Percentiles rank a stretch among this genome's conserved stretches.
Evolutionary conservation across 2,113 vertebrate species (phyloP).

Genomic region (Todiramphus chloris): DNA sequence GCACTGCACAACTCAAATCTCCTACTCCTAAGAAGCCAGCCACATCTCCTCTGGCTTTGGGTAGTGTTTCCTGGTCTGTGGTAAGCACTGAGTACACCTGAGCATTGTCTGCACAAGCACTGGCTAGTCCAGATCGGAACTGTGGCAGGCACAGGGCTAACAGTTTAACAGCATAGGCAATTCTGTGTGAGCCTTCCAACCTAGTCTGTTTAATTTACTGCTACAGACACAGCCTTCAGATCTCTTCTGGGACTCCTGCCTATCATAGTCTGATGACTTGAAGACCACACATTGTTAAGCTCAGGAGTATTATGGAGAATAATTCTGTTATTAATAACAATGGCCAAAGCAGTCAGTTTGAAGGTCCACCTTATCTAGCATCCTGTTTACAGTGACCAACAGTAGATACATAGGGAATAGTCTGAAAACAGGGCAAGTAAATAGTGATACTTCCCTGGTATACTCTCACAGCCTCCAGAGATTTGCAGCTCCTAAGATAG

Average conservation of each 20-base stretch:
- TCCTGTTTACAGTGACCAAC: neutral
- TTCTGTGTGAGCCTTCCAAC: neutral
- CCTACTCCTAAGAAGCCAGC: neutral
- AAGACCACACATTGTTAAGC: neutral
- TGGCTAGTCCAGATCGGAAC: neutral
- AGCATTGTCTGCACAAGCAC: neutral
- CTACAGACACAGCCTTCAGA: neutral
- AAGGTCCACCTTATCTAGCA: neutral
- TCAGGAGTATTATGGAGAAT: neutral
- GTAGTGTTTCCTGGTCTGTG: neutral
- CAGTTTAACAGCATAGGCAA: neutral
- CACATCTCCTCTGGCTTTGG: neutral
- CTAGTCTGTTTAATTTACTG: neutral
- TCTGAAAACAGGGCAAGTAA: conserved; percentile 41
- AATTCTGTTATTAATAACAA: neutral
- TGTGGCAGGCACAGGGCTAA: neutral
- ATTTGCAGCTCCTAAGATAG: conserved; percentile 67
- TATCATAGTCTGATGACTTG: neutral
- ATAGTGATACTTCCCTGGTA: conserved; percentile 55
- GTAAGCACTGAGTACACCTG: neutral
- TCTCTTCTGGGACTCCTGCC: neutral
- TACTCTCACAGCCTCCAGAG: conserved; percentile 69
- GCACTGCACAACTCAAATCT: neutral
- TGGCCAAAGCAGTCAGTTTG: neutral
- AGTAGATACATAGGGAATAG: conserved; percentile 18